Conservation (phyloP, 53 echinoderm and acorn worm genomes). For the Henricia sp. region DNA sequence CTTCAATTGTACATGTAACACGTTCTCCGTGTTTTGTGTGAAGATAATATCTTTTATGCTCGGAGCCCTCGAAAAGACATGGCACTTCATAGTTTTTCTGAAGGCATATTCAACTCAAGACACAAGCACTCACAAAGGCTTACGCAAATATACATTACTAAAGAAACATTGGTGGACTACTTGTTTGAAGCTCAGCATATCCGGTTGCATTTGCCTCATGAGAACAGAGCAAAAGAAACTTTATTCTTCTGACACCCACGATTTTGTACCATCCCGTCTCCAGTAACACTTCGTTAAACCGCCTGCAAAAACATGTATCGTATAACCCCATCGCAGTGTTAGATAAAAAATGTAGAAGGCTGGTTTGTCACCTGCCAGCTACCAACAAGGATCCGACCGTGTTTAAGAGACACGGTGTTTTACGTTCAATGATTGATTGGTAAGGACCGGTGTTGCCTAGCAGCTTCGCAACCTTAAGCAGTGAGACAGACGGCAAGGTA, state of each 20-base stretch:
- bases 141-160: slow-evolving; percentile 31
- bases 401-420: slow-evolving; percentile 3
- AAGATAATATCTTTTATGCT: background rate
- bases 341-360: background rate
- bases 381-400: background rate
- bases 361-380: slow-evolving; percentile 1
- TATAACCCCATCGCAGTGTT: background rate
- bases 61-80: background rate
- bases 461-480: slow-evolving; percentile 35
- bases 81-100: background rate
- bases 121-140: slow-evolving; percentile 17
- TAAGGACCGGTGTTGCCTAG: slow-evolving; percentile 20
- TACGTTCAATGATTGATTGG: slow-evolving; percentile 39
- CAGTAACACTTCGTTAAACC: background rate
- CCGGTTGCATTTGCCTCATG: slow-evolving; percentile 17
- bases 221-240: background rate
- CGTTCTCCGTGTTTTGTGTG: background rate
- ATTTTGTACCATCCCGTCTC: background rate
- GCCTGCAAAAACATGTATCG: slow-evolving; percentile 28
- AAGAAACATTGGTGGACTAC: slow-evolving; percentile 9
- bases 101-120: background rate
- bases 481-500: too few relatives aligned
- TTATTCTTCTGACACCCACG: slow-evolving; percentile 7
- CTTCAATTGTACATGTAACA: background rate
- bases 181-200: slow-evolving; percentile 26